These are phyloP conservation scores for Sinocyclocheilus grahami DNA, from an alignment of 2,113 vertebrate species.

Conservation along the genomic window DNA sequence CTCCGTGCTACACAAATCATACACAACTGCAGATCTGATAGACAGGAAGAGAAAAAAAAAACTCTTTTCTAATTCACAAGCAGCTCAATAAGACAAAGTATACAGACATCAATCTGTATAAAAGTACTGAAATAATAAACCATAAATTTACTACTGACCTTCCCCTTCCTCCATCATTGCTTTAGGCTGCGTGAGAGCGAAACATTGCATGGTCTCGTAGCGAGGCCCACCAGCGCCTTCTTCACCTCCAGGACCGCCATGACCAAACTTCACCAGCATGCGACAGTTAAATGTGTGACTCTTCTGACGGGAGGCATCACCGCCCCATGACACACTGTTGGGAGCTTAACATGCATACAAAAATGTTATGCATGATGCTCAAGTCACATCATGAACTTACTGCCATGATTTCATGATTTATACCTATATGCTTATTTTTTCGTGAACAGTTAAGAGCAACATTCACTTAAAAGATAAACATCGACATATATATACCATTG, in stretches of 20 bases:
- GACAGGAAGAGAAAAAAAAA: slow-evolving; percentile 31
- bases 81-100: too few species aligned
- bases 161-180: slow-evolving; percentile 98
- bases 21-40: slow-evolving; percentile 93
- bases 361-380: not conserved
- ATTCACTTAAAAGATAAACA: not conserved
- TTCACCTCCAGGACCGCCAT: slow-evolving; percentile 75
- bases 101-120: not conserved
- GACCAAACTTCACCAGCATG: slow-evolving; percentile 87
- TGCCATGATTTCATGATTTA: too few species aligned
- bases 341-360: slow-evolving; percentile 67
- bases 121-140: not conserved
- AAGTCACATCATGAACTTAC: not conserved
- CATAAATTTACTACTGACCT: slow-evolving; percentile 73
- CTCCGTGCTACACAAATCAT: slow-evolving; percentile 98
- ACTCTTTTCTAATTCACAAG: not conserved
- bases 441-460: not conserved
- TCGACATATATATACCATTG: slow-evolving; percentile 73
- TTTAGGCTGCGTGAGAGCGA: slow-evolving; percentile 93
- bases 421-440: not conserved
- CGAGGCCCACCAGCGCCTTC: slow-evolving; percentile 80
- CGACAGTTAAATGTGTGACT: slow-evolving; percentile 97
- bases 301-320: slow-evolving; percentile 88
- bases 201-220: slow-evolving; percentile 98
- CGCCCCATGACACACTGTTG: slow-evolving; percentile 90